phyloP scores from a whole-genome alignment of 2,797 vertebrate genomes.

The Cynodonichthys magdalenae region DNA sequence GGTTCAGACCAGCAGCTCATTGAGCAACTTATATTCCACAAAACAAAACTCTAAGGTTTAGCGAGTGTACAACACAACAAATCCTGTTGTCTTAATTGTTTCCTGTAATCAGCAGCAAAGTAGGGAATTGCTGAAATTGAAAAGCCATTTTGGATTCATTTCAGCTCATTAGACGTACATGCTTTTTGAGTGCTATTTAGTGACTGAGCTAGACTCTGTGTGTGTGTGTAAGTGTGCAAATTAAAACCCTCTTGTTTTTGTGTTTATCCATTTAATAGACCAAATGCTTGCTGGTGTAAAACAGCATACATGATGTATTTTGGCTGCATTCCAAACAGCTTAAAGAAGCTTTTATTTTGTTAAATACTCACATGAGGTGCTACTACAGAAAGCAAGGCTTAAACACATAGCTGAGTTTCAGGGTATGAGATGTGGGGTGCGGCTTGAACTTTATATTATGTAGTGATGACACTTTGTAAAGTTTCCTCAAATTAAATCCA shows the following conservation, averaged over 20 bases:
- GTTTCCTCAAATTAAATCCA: background rate
- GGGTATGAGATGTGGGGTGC: slow-evolving; percentile 1
- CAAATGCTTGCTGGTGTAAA: slow-evolving; percentile 46
- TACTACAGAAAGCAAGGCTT: slow-evolving; percentile 20
- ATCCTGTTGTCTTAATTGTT: slow-evolving; percentile 70
- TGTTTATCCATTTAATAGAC: slow-evolving; percentile 54
- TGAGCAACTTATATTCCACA: slow-evolving; percentile 76
- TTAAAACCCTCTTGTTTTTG: slow-evolving; percentile 26
- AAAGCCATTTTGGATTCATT: slow-evolving; percentile 51
- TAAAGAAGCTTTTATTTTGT: slow-evolving; percentile 42
- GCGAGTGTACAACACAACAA: slow-evolving; percentile 52
- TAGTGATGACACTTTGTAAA: slow-evolving; percentile 2
- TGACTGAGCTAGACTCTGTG: background rate
- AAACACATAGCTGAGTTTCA: slow-evolving; percentile 9
- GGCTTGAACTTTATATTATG: background rate
- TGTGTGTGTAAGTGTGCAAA: slow-evolving; percentile 10
- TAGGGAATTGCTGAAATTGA: slow-evolving; percentile 54
- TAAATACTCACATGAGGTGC: slow-evolving; percentile 36
- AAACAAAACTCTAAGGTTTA: slow-evolving; percentile 60
- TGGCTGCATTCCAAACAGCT: slow-evolving; percentile 50
- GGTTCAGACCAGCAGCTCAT: slow-evolving; percentile 68
- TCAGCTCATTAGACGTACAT: slow-evolving; percentile 44
- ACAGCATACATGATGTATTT: slow-evolving; percentile 38
- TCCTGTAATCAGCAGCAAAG: slow-evolving; percentile 73
- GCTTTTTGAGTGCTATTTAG: slow-evolving; percentile 13